A percentile compares a stretch with the other conserved stretches of the same genome.
Conservation (phyloP, 2,888 invertebrate genomes). For the Andrena flavipes region DNA sequence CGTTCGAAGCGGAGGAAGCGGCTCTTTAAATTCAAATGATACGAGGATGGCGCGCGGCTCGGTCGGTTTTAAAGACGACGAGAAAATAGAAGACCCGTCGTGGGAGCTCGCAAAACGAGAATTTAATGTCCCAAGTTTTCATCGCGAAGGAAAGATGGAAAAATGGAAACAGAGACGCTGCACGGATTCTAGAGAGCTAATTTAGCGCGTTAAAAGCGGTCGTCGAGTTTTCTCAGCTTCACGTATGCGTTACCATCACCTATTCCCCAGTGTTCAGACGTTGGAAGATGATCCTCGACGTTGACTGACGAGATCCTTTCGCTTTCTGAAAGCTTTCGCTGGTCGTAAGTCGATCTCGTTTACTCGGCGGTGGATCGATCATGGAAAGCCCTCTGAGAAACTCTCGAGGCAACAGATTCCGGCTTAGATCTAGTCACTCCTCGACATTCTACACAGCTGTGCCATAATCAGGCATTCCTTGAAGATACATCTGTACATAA, state of each 20-base stretch:
- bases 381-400: not conserved
- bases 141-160: not conserved
- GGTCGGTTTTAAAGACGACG: not conserved
- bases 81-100: not conserved
- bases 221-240: not conserved
- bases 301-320: constrained; percentile 19
- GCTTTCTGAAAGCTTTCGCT: constrained; percentile 49
- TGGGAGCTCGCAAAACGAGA: not conserved
- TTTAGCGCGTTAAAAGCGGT: constrained; percentile 24
- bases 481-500: constrained; percentile 6
- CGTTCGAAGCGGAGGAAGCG: not conserved
- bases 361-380: constrained; percentile 35
- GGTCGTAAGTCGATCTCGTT: constrained; percentile 11
- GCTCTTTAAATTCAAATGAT: constrained; percentile 10
- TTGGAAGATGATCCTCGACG: constrained; percentile 30
- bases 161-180: not conserved
- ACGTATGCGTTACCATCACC: not conserved
- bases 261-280: not conserved
- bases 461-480: constrained; percentile 31
- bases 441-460: not conserved
- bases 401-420: not conserved
- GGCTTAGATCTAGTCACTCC: not conserved
- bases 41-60: not conserved
- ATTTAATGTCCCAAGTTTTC: constrained; percentile 10
- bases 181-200: not conserved